phyloP scores from a whole-genome alignment of 64 coral and sea anemone genomes.

The Actinia equina region DNA sequence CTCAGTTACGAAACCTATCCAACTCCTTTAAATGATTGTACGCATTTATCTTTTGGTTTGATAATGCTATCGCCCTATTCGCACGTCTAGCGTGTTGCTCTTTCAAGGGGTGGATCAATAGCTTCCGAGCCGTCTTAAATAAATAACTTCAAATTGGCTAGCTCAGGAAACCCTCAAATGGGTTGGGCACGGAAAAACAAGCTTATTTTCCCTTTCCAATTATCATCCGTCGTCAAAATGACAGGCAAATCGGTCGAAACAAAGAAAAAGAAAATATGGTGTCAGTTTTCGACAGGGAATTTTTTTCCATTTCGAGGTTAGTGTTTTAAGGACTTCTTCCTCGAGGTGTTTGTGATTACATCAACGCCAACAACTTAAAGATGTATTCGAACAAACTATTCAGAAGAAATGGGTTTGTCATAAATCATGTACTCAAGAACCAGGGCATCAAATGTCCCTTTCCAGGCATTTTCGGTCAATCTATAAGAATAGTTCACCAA shows the following conservation, averaged over 20 bases:
- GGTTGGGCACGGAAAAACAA: background rate
- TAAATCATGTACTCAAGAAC: background rate
- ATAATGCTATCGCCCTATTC: background rate
- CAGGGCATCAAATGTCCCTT: background rate
- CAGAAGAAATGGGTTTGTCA: background rate
- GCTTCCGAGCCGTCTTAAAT: constrained; percentile 9
- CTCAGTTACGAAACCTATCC: background rate
- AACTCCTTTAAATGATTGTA: background rate
- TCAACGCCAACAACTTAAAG: background rate
- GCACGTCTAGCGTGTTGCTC: background rate
- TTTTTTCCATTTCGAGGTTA: background rate
- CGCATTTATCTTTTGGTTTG: background rate
- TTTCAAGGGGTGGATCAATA: constrained; percentile 7
- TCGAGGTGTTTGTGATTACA: background rate
- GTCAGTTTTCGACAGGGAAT: background rate
- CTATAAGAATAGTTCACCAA: background rate
- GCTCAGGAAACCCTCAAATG: background rate
- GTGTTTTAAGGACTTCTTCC: background rate
- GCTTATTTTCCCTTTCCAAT: background rate
- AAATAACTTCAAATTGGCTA: background rate
- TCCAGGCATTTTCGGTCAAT: background rate
- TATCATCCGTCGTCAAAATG: background rate
- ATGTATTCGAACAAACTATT: background rate
- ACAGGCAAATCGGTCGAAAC: background rate
- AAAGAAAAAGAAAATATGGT: background rate